Conservation (phyloP, 1,140 invertebrate species). For the Stenopsyche tienmushanensis region DNA sequence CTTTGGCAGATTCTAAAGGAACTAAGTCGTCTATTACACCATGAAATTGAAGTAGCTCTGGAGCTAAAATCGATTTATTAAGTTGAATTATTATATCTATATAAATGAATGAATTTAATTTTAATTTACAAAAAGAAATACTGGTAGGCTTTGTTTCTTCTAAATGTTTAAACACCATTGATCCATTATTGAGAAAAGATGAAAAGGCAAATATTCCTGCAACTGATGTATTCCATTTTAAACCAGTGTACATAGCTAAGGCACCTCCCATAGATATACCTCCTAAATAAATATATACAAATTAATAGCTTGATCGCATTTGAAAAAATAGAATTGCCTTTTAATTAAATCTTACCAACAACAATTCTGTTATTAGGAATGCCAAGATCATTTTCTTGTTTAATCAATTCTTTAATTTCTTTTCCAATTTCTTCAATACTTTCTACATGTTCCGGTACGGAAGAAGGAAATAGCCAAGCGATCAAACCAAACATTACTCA, state of each 20-base stretch:
- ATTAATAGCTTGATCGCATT: neutral
- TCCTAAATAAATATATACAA: slow-evolving; percentile 49
- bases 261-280: slow-evolving; percentile 80
- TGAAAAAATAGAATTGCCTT: neutral
- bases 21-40: slow-evolving; percentile 34
- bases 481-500: slow-evolving; percentile 74
- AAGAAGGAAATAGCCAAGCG: slow-evolving; percentile 58
- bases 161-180: slow-evolving; percentile 60
- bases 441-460: slow-evolving; percentile 60
- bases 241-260: slow-evolving; percentile 66
- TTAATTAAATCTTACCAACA: slow-evolving; percentile 55
- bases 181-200: slow-evolving; percentile 69
- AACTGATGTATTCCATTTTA: slow-evolving; percentile 59
- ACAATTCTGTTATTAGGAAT: slow-evolving; percentile 67
- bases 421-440: slow-evolving; percentile 61
- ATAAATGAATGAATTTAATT: neutral
- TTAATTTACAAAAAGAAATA: neutral
- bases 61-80: slow-evolving; percentile 24
- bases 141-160: slow-evolving; percentile 15
- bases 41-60: slow-evolving; percentile 38
- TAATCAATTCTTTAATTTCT: slow-evolving; percentile 60
- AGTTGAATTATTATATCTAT: neutral
- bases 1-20: slow-evolving; percentile 24
- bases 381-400: slow-evolving; percentile 62
- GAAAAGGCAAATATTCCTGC: slow-evolving; percentile 71